These are phyloP conservation scores for Camelus bactrianus DNA, from an alignment of 2,113 vertebrate species.

Conservation along the genomic window DNA sequence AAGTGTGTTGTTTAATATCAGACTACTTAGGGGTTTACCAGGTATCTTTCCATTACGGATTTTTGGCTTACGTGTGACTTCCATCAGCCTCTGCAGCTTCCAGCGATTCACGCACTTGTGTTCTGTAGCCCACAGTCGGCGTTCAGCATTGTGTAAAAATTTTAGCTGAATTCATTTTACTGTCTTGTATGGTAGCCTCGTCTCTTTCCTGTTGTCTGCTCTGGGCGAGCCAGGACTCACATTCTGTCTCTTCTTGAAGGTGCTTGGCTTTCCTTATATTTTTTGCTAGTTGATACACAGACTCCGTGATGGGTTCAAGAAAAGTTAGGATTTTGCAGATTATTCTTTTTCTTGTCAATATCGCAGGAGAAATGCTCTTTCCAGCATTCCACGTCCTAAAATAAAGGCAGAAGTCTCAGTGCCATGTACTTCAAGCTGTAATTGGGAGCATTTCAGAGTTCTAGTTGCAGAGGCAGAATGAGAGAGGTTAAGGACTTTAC, in stretches of 20 bases:
- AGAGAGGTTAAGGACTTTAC: not conserved
- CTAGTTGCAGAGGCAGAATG: not conserved
- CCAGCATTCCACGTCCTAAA: not conserved
- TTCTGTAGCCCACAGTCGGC: not conserved
- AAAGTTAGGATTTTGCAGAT: not conserved
- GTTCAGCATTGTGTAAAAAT: not conserved
- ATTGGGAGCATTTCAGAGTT: not conserved
- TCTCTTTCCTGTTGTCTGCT: not conserved
- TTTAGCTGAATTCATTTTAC: not conserved
- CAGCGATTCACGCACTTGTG: not conserved
- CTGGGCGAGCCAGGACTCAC: not conserved
- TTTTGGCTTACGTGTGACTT: not conserved
- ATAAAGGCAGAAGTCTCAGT: not conserved
- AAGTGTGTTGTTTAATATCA: not conserved
- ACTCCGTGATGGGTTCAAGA: not conserved
- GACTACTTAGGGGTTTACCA: not conserved
- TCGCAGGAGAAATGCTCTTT: not conserved
- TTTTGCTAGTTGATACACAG: not conserved
- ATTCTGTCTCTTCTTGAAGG: not conserved
- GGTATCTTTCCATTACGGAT: not conserved
- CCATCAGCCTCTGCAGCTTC: not conserved
- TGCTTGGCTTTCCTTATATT: not conserved
- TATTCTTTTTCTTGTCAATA: not conserved
- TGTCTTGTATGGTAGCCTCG: not conserved
- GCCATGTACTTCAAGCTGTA: not conserved